phyloP scores from a whole-genome alignment of 2,888 invertebrate genomes.

The Odontothrips loti region DNA sequence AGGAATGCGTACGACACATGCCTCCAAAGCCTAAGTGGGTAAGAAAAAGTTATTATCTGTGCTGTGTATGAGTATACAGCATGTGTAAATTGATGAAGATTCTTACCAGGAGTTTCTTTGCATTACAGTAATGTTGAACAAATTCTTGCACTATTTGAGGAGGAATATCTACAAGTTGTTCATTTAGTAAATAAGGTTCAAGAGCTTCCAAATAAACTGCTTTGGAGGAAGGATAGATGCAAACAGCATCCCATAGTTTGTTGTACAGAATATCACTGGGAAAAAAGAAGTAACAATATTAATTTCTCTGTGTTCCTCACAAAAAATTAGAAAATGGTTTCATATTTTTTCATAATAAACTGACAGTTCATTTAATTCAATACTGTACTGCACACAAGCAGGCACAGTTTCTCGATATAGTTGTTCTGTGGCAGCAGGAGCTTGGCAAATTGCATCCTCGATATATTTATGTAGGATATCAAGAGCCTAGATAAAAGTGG shows the following conservation, averaged over 20 bases:
- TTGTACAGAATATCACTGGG: constrained; percentile 57
- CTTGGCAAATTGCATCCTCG: constrained; percentile 41
- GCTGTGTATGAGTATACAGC: background rate
- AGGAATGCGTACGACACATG: constrained; percentile 66
- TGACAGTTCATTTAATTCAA: constrained; percentile 52
- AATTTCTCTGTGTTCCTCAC: background rate
- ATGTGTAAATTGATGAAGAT: constrained; percentile 30
- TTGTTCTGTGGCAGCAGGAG: constrained; percentile 35
- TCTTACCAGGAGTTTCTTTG: constrained; percentile 52
- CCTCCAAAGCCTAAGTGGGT: constrained; percentile 55
- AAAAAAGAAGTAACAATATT: constrained; percentile 41
- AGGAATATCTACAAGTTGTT: constrained; percentile 58
- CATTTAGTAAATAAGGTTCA: constrained; percentile 65
- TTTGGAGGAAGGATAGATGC: constrained; percentile 51
- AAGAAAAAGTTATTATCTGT: constrained; percentile 28
- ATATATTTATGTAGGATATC: constrained; percentile 45
- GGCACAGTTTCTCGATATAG: constrained; percentile 47
- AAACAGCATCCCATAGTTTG: constrained; percentile 59
- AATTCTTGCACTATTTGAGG: constrained; percentile 69
- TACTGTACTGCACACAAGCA: constrained; percentile 50
- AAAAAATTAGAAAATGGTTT: constrained; percentile 17
- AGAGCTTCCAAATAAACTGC: constrained; percentile 63
- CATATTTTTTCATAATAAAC: constrained; percentile 40
- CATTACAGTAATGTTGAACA: constrained; percentile 61
- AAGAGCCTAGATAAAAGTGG: constrained; percentile 41